Percentiles rank a stretch among this genome's conserved stretches.
phyloP scores from a whole-genome alignment of 2,113 vertebrate species.

The Etia nguti region DNA sequence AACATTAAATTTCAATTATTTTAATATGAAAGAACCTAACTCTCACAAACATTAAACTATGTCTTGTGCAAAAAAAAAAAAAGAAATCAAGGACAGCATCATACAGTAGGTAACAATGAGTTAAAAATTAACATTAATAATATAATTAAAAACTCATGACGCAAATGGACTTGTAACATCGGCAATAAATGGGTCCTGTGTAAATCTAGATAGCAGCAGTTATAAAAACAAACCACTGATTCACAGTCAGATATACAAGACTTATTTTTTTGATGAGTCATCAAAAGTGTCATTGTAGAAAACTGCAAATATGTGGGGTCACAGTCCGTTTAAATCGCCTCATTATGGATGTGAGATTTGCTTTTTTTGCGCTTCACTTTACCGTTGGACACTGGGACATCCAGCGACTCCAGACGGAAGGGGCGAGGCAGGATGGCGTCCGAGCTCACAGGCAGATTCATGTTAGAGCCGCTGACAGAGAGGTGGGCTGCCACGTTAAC shows the following conservation, averaged over 20 bases:
- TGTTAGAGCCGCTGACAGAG: conserved; percentile 32
- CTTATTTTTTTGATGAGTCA: neutral
- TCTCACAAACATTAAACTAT: neutral
- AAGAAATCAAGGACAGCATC: neutral
- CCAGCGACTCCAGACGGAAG: conserved; percentile 81
- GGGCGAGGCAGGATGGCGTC: conserved; percentile 78
- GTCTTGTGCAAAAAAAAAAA: neutral
- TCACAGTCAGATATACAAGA: neutral
- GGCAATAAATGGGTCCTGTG: neutral
- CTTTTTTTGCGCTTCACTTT: conserved; percentile 78
- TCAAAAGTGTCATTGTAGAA: neutral
- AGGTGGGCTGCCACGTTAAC: conserved; percentile 48
- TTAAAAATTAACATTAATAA: neutral
- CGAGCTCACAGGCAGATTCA: neutral
- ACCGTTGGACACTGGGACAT: conserved; percentile 39
- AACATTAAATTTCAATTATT: neutral
- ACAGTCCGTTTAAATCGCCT: conserved; percentile 45
- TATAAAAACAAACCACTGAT: neutral
- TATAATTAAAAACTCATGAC: neutral
- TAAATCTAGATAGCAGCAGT: neutral
- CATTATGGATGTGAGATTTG: conserved; percentile 56
- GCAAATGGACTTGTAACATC: neutral
- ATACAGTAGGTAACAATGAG: neutral
- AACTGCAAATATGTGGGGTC: neutral
- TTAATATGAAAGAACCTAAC: neutral